phyloP scores from a whole-genome alignment of 2,797 vertebrate genomes.

The Hemitrygon akajei region DNA sequence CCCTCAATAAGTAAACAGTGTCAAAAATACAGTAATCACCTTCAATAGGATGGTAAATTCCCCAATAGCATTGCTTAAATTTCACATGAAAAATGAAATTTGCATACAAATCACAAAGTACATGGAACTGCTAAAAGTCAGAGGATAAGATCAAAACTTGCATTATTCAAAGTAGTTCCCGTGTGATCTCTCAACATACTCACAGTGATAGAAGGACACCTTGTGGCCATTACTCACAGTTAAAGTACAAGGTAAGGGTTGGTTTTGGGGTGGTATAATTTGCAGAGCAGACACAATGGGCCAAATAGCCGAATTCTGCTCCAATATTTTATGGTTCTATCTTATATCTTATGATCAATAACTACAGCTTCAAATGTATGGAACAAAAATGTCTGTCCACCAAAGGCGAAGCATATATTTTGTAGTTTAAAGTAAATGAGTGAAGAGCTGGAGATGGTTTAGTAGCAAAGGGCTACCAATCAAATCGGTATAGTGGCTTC shows the following conservation, averaged over 20 bases:
- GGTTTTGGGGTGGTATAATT: neutral
- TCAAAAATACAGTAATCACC: neutral
- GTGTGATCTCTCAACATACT: neutral
- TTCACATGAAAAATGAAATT: neutral
- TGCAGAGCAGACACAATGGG: too few species aligned
- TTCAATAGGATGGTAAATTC: neutral
- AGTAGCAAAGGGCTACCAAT: too few species aligned
- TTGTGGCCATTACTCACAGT: constrained; percentile 7
- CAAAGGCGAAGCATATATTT: neutral
- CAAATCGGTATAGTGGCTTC: neutral
- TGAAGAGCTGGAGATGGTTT: neutral
- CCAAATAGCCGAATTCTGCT: too few species aligned
- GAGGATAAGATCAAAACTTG: neutral
- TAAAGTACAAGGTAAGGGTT: too few species aligned
- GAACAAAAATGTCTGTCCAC: neutral
- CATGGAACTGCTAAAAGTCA: neutral
- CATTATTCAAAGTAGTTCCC: too few species aligned
- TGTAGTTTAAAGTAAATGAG: neutral
- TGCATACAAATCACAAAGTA: neutral
- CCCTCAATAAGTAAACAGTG: neutral
- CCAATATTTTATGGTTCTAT: too few species aligned
- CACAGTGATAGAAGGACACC: neutral
- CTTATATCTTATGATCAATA: neutral
- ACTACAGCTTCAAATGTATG: neutral
- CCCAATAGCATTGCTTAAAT: too few species aligned